phyloP scores from a whole-genome alignment of 2,888 invertebrate genomes.

The Thera britannica region DNA sequence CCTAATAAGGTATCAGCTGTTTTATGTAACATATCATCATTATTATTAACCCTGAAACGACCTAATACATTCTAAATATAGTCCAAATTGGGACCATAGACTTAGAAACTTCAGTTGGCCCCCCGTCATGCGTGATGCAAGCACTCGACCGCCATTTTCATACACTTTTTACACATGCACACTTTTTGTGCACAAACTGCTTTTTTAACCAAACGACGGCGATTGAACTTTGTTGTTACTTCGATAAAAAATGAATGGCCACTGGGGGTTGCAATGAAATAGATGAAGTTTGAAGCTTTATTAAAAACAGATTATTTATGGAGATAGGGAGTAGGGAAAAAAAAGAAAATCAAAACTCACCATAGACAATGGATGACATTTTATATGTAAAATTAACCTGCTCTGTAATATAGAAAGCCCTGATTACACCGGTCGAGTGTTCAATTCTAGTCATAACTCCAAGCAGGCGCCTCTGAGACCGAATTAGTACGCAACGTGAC shows the following conservation, averaged over 20 bases:
- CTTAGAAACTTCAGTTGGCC: constrained; percentile 67
- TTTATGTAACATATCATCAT: background rate
- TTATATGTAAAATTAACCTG: constrained; percentile 12
- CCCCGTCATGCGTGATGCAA: constrained; percentile 63
- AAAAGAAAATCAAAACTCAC: too few species aligned
- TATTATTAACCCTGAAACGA: too few species aligned
- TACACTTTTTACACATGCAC: constrained; percentile 65
- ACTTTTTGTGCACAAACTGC: constrained; percentile 44
- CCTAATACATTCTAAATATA: background rate
- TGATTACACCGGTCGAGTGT: constrained; percentile 54
- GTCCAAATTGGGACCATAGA: constrained; percentile 4
- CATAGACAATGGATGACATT: background rate
- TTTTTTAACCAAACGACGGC: constrained; percentile 27
- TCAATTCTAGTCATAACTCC: constrained; percentile 72
- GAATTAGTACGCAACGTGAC: constrained; percentile 80
- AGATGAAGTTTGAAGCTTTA: too few species aligned
- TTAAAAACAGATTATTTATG: too few species aligned
- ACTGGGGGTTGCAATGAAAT: background rate
- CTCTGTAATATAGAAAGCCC: constrained; percentile 58
- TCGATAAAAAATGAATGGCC: constrained; percentile 27
- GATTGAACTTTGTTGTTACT: constrained; percentile 37
- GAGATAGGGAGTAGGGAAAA: too few species aligned
- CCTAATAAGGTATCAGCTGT: background rate
- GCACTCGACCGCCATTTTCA: constrained; percentile 67
- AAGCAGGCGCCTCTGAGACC: constrained; percentile 62